A percentile compares a stretch with the other conserved stretches of the same genome.
These are phyloP conservation scores for Euura lappo DNA, from an alignment of 1,140 invertebrate species.

Conservation along the genomic window DNA sequence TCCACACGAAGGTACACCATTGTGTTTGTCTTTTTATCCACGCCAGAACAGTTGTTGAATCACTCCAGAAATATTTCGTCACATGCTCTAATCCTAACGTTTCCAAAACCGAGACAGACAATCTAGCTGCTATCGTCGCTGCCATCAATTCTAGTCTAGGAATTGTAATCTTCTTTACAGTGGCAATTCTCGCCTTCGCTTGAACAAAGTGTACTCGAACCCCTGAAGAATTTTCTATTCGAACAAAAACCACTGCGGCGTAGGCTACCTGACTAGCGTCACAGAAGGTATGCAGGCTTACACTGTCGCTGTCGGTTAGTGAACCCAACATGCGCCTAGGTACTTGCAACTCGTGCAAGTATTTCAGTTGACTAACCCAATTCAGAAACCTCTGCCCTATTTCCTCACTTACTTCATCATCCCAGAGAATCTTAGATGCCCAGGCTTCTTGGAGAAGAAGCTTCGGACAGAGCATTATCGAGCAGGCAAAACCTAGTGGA, in stretches of 20 bases:
- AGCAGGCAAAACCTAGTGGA: conserved; percentile 42
- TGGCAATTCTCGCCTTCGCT: conserved; percentile 32
- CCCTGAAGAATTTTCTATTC: conserved; percentile 13
- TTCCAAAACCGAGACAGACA: background rate
- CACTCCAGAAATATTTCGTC: too few species aligned
- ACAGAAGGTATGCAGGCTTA: conserved; percentile 34
- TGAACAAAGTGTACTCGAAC: conserved; percentile 12
- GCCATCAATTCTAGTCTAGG: conserved; percentile 21
- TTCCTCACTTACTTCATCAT: conserved; percentile 42
- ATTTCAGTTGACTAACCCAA: conserved; percentile 24
- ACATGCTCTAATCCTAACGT: too few species aligned
- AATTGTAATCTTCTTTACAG: conserved; percentile 18
- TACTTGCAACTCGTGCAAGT: background rate
- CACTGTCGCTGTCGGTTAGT: too few species aligned
- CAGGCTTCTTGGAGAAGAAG: conserved; percentile 45
- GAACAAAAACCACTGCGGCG: conserved; percentile 28
- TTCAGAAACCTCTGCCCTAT: conserved; percentile 21
- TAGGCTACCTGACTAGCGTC: conserved; percentile 34
- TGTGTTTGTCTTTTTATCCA: conserved; percentile 19
- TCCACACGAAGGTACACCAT: conserved; percentile 20
- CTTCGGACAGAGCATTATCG: conserved; percentile 42
- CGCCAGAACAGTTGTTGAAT: too few species aligned
- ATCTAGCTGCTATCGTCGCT: conserved; percentile 13
- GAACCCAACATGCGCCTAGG: conserved; percentile 13
- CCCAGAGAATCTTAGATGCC: conserved; percentile 8